Evolutionary conservation across 2,113 vertebrate species (phyloP), one percentile per base, ranked within the genome.

Genomic region (Ia io): DNA sequence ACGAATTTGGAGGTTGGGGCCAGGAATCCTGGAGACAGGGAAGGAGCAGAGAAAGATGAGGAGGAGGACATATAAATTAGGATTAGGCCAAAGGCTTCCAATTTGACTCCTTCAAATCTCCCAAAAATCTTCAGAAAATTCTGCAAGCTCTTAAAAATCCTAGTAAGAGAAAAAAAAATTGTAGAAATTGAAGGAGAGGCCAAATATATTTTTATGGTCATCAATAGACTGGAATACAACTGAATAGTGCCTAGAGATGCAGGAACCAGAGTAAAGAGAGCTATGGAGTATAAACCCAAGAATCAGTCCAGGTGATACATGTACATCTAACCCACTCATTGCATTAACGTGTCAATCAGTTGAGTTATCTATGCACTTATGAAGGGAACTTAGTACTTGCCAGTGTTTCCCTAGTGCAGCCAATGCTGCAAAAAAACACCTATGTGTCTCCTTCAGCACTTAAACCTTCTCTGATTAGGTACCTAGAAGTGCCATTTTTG

Each of bases 221-320:
- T 42, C 0, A 2, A 1, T 49, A 49, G 10, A 37, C 1, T 37
- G 10, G 20, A 3, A 0, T n/a, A 49, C 9, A 44, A 61, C 3
- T 67, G 25, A 93, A 67, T 22, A 59, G 6, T 63, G 9, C 1
- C 1, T 47, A 59, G 28, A 37, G 30, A 88, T 40, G 20, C 37
- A 90, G 59, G 69, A 53, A 3, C 0, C 28, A 73, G 35, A 37
- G 9, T 82, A 9, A 74, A 42, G 17, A 92, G 6, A 88, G 12
- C 4, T 37, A 32, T 13, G 12, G 17, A 28, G 9, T 30, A 11
- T 28, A 44, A 56, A 18, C 40, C 42, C 13, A 40, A 59, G 16
- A 91, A 18, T 10, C 17, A 69, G 22, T 37, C 30, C 8, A 8
- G 49, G 53, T 88, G 53, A 73, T 32, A 14, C 7, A 12, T 28